Conservation (phyloP, 2,888 invertebrate genomes). For the Thysanoteuthis rhombus region DNA sequence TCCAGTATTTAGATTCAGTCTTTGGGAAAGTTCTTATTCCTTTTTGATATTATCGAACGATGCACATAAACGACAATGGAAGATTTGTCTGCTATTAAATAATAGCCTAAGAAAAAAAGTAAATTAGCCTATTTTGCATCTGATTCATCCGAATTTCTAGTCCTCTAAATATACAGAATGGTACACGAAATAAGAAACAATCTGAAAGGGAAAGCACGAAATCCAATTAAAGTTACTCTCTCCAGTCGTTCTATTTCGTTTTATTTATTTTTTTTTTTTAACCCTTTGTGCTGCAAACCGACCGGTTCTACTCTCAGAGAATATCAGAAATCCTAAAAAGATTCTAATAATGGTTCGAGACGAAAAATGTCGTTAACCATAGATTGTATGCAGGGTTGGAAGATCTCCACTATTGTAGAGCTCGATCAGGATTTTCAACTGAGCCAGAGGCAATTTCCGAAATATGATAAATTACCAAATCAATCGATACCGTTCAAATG, state of each 20-base stretch:
- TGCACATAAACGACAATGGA: neutral
- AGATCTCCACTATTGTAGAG: neutral
- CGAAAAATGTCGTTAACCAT: neutral
- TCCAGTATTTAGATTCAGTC: too few species aligned
- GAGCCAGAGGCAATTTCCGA: neutral
- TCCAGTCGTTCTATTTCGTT: neutral
- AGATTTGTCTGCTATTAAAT: neutral
- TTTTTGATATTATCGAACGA: neutral
- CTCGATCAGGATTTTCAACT: neutral
- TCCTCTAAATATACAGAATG: neutral
- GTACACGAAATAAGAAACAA: neutral
- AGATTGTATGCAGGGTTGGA: neutral
- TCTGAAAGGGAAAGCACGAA: neutral
- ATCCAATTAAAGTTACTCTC: neutral
- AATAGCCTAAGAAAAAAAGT: neutral
- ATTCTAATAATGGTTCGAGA: neutral
- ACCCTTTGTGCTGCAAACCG: neutral
- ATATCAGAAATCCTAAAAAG: neutral
- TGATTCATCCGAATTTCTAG: neutral
- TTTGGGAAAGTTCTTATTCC: neutral
- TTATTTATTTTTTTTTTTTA: neutral
- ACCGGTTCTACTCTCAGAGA: neutral
- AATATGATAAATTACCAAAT: neutral
- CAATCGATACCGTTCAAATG: neutral
- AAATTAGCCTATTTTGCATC: neutral